Evolutionary conservation across 2,113 vertebrate genomes (phyloP).

Genomic region (Eurystomus gularis): DNA sequence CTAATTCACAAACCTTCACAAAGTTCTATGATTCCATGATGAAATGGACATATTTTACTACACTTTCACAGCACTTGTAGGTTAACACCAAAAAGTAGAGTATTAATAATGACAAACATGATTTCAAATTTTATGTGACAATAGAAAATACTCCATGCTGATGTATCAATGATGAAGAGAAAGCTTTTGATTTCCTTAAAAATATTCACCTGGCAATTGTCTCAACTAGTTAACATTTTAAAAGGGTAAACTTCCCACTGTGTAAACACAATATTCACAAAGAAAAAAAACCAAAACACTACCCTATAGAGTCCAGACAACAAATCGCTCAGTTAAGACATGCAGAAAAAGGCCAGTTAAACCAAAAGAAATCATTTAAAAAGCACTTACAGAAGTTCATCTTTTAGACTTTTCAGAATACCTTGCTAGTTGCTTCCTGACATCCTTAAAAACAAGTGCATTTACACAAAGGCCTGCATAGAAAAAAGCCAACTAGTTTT

Average conservation of each 20-base stretch:
- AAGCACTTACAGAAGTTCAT: not conserved
- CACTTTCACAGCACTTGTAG: not conserved
- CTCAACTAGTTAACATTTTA: not conserved
- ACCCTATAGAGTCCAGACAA: not conserved
- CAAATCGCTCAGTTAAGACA: not conserved
- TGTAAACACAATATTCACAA: not conserved
- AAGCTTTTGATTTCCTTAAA: not conserved
- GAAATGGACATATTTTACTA: not conserved
- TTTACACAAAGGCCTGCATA: not conserved
- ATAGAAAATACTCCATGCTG: not conserved
- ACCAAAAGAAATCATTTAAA: not conserved
- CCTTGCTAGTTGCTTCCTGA: not conserved
- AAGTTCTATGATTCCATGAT: not conserved
- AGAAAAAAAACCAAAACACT: not conserved
- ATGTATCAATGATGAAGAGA: not conserved
- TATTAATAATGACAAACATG: not conserved
- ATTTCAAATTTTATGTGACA: not conserved
- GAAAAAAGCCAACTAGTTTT: not conserved
- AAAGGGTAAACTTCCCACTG: not conserved
- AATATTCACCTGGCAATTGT: not conserved
- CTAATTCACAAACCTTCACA: not conserved
- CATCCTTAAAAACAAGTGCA: not conserved
- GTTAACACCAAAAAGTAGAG: not conserved
- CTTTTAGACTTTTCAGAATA: not conserved
- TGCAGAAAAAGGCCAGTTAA: not conserved